phyloP scores from a whole-genome alignment of 2,797 vertebrate genomes.

The Sebastes kiyomatsui region DNA sequence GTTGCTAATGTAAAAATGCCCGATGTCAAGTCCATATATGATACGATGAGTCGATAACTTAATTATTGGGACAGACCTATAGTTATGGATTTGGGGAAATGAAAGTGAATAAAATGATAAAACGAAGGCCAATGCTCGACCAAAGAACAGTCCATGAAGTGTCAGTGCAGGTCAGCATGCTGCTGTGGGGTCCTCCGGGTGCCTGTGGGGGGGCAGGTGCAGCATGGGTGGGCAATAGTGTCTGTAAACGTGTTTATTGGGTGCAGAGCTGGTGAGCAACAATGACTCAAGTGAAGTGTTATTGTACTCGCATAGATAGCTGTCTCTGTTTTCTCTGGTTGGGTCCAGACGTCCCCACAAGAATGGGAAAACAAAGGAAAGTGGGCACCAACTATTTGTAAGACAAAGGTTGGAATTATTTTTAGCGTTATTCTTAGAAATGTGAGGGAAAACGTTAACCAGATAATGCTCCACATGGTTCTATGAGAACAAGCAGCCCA shows the following conservation, averaged over 20 bases:
- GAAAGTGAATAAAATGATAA: neutral
- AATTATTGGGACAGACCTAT: no score
- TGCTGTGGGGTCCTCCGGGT: slow-evolving; percentile 17
- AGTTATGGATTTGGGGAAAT: neutral
- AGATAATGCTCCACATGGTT: neutral
- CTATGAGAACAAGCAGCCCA: neutral
- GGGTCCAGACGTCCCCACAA: neutral
- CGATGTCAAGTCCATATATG: no score
- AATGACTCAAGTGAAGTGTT: slow-evolving; percentile 39
- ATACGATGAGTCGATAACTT: no score
- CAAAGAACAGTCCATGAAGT: neutral
- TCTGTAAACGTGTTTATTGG: slow-evolving; percentile 10
- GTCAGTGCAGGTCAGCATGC: neutral
- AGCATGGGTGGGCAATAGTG: slow-evolving; percentile 57
- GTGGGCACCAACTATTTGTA: neutral
- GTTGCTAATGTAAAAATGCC: no score
- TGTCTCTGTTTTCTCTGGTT: slow-evolving; percentile 25
- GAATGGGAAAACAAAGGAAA: slow-evolving; percentile 1
- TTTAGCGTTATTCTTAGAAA: neutral
- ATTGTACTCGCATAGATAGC: neutral
- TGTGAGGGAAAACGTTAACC: neutral
- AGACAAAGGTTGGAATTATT: neutral
- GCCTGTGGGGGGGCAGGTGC: slow-evolving; percentile 32
- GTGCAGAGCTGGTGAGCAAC: slow-evolving; percentile 31
- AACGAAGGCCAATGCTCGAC: neutral